These are phyloP conservation scores for Protonemura montana DNA, from an alignment of 2,888 invertebrate genomes.

Conservation along the genomic window DNA sequence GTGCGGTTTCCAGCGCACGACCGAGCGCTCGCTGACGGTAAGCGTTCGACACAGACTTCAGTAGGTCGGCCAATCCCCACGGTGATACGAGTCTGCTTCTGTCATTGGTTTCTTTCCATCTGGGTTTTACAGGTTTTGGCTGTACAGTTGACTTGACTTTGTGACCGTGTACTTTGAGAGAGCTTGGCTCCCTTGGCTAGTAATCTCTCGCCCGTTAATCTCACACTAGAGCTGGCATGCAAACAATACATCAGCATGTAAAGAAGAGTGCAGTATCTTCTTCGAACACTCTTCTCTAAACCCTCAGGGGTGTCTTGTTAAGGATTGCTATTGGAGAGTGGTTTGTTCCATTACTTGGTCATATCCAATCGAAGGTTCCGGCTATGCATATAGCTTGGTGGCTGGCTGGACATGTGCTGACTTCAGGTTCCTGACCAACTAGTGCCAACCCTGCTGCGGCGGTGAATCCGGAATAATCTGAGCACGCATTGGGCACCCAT, in stretches of 20 bases:
- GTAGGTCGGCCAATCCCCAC: too few relatives aligned
- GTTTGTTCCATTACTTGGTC: too few relatives aligned
- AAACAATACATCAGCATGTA: not conserved
- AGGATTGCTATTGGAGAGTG: too few relatives aligned
- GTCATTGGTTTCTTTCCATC: not conserved
- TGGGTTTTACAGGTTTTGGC: not conserved
- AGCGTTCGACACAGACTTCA: conserved; percentile 51
- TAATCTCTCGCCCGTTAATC: not conserved
- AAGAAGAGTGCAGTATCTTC: too few relatives aligned
- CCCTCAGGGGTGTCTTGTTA: too few relatives aligned
- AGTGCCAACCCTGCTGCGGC: not conserved
- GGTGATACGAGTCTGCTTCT: too few relatives aligned
- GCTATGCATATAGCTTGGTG: not conserved
- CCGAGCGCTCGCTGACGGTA: conserved; percentile 61
- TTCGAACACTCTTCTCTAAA: too few relatives aligned
- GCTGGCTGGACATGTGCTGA: not conserved
- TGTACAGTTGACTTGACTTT: not conserved
- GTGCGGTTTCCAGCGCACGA: conserved; percentile 83
- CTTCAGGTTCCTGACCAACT: not conserved
- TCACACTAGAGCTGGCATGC: not conserved
- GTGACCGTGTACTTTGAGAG: conserved; percentile 5
- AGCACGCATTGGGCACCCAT: not conserved
- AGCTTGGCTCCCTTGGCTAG: not conserved
- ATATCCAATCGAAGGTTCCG: too few relatives aligned
- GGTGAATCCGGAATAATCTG: not conserved